These are phyloP conservation scores for Tarsius wallacei DNA, from an alignment of 2,797 vertebrate species.

Conservation along the genomic window DNA sequence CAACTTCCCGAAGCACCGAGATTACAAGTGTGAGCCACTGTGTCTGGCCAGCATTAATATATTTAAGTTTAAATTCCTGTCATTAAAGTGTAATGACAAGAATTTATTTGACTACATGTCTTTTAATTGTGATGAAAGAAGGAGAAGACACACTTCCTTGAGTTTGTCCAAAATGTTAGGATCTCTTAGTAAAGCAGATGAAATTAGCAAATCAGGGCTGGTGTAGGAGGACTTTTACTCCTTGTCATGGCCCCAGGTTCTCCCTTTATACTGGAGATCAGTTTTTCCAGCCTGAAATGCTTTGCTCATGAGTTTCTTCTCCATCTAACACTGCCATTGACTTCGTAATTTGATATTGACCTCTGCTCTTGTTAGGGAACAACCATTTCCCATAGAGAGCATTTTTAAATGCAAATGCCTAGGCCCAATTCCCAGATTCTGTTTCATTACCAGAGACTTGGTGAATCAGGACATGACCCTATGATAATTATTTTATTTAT, in stretches of 20 bases:
- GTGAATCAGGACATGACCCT: neutral
- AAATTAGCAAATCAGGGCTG: neutral
- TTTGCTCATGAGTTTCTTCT: neutral
- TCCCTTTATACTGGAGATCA: neutral
- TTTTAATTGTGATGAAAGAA: slow-evolving; percentile 9
- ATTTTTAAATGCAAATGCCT: neutral
- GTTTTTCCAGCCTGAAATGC: neutral
- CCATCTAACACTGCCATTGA: neutral
- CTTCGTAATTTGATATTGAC: neutral
- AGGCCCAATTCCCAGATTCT: neutral
- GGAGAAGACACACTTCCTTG: neutral
- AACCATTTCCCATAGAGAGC: neutral
- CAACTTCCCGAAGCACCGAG: too few relatives aligned
- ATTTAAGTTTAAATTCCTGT: slow-evolving; percentile 48
- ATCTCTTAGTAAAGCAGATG: neutral
- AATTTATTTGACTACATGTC: neutral
- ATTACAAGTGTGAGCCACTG: too few relatives aligned
- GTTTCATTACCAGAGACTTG: neutral
- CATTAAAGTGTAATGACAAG: too few relatives aligned
- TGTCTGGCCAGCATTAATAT: neutral
- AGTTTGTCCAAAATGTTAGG: neutral
- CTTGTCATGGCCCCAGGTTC: neutral
- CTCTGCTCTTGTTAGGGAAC: neutral
- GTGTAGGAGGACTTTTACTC: neutral
- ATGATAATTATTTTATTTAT: neutral